Conservation (phyloP, 2,113 vertebrate species). For the Muntiacus muntjak region DNA sequence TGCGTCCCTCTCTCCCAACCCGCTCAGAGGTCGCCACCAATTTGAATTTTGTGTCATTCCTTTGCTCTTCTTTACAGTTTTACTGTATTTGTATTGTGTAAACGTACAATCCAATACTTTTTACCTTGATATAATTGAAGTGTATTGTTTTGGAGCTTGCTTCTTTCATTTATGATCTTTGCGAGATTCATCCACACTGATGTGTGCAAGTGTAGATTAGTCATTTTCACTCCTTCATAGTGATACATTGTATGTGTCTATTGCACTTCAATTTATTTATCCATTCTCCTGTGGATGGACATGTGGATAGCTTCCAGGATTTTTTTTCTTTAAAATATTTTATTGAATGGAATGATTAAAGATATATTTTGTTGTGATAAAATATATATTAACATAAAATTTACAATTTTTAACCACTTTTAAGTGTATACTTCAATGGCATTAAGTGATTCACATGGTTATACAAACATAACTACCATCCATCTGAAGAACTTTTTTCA, state of each 20-base stretch:
- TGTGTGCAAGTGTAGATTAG: fast-evolving
- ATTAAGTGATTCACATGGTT: not conserved
- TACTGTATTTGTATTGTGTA: not conserved
- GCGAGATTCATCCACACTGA: not conserved
- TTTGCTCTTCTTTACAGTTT: not conserved
- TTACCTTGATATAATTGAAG: not conserved
- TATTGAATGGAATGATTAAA: not conserved
- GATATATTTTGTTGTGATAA: not conserved
- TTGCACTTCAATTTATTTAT: not conserved
- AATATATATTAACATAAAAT: not conserved
- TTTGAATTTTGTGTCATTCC: not conserved
- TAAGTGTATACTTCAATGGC: not conserved
- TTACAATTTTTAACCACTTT: not conserved
- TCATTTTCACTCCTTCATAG: fast-evolving
- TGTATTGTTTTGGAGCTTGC: not conserved
- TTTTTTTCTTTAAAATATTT: not conserved
- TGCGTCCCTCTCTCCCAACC: not conserved
- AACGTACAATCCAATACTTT: not conserved
- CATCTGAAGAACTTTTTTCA: not conserved
- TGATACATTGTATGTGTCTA: fast-evolving
- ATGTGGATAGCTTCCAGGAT: not conserved
- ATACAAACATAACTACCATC: too few species aligned
- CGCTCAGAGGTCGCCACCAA: not conserved
- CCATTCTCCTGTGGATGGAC: not conserved
- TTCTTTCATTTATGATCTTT: not conserved